A percentile compares a stretch with the other conserved stretches of the same genome.
phyloP scores from a whole-genome alignment of 2,888 invertebrate species.

The Metallyticus violacea region DNA sequence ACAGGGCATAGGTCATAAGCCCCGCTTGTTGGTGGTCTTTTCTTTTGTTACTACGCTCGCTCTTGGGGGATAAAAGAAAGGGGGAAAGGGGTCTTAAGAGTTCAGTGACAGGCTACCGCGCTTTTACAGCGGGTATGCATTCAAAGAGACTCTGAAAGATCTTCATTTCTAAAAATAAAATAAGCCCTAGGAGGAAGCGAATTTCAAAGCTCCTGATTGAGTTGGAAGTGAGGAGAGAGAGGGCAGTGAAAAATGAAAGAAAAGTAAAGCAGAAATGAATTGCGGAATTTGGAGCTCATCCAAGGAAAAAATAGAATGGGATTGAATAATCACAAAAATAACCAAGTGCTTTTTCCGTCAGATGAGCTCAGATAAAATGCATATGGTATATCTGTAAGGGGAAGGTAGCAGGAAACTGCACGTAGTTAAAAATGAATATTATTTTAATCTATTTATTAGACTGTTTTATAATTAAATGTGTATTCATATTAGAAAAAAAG shows the following conservation, averaged over 20 bases:
- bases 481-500: too few species aligned
- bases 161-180: not conserved
- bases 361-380: too few species aligned
- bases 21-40: not conserved
- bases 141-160: not conserved
- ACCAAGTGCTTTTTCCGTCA: too few species aligned
- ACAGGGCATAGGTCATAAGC: not conserved
- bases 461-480: too few species aligned
- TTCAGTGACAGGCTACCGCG: not conserved
- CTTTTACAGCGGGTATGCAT: not conserved
- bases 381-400: too few species aligned
- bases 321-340: too few species aligned
- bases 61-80: not conserved
- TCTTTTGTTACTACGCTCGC: not conserved
- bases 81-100: not conserved
- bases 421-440: too few species aligned
- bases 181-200: not conserved
- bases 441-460: too few species aligned
- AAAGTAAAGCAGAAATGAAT: not conserved
- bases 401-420: too few species aligned
- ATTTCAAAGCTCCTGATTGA: not conserved
- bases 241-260: not conserved
- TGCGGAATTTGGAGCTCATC: not conserved
- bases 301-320: not conserved
- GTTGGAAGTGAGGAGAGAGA: not conserved